Evolutionary conservation across 2,113 vertebrate species (phyloP).

Genomic region (Esox niger): DNA sequence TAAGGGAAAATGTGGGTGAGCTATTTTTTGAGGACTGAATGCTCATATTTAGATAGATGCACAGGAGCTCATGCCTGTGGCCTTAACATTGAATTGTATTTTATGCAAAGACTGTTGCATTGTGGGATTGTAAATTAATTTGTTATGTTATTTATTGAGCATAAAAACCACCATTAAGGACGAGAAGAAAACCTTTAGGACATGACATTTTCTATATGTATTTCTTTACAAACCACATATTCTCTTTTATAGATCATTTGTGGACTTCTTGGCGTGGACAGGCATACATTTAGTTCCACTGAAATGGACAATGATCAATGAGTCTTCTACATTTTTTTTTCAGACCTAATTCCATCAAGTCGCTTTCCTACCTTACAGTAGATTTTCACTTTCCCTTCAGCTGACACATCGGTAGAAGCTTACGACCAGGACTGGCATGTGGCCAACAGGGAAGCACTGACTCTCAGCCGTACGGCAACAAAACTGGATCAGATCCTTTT

Average conservation of each 20-base stretch:
- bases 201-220: neutral
- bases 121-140: constrained; percentile 18
- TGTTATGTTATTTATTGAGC: neutral
- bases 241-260: constrained; percentile 6
- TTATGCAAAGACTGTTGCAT: constrained; percentile 1
- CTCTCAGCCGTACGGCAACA: neutral
- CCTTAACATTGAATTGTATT: constrained; percentile 9
- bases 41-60: constrained; percentile 36
- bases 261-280: constrained; percentile 9
- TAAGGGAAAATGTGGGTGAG: constrained; percentile 22
- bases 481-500: constrained; percentile 36
- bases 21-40: constrained; percentile 15
- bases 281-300: constrained; percentile 29
- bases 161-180: neutral
- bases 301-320: constrained; percentile 18
- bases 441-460: constrained; percentile 1
- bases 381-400: constrained; percentile 77
- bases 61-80: constrained; percentile 24
- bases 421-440: constrained; percentile 61
- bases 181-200: neutral
- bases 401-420: constrained; percentile 75
- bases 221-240: constrained; percentile 38
- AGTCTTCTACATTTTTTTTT: constrained; percentile 38
- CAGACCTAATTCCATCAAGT: constrained; percentile 65
- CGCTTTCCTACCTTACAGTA: constrained; percentile 71